A percentile compares a stretch with the other conserved stretches of the same genome.
These are phyloP conservation scores for Antennarius maculatus DNA, from an alignment of 2,797 vertebrate genomes.

Conservation along the genomic window DNA sequence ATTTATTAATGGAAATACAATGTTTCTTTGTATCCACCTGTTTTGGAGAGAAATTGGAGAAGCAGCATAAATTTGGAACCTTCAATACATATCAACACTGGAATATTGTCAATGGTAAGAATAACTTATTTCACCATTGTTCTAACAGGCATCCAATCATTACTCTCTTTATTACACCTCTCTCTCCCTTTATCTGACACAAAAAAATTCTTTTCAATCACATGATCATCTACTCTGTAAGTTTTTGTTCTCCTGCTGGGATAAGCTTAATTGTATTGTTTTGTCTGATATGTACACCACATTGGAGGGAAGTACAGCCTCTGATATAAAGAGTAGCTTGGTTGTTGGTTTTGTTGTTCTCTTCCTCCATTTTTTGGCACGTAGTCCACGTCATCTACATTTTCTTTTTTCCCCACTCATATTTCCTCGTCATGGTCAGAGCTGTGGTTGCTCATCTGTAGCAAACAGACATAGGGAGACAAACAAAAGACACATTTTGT, in stretches of 20 bases:
- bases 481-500: slow-evolving; percentile 56
- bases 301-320: slow-evolving; percentile 25
- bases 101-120: slow-evolving; percentile 27
- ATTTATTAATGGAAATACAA: not conserved
- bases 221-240: not conserved
- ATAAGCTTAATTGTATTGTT: slow-evolving; percentile 30
- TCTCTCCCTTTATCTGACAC: slow-evolving; percentile 5
- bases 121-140: slow-evolving; percentile 29
- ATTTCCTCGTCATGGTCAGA: slow-evolving; percentile 81
- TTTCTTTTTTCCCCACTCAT: slow-evolving; percentile 62
- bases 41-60: not conserved
- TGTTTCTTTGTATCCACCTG: not conserved
- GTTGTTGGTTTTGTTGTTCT: slow-evolving; percentile 45
- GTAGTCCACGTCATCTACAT: slow-evolving; percentile 45
- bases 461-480: slow-evolving; percentile 37
- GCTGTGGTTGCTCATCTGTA: slow-evolving; percentile 81
- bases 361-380: slow-evolving; percentile 74
- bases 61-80: slow-evolving; percentile 4
- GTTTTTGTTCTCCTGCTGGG: slow-evolving; percentile 25
- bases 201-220: slow-evolving; percentile 7
- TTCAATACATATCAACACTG: slow-evolving; percentile 19
- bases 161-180: slow-evolving; percentile 16
- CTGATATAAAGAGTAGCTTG: slow-evolving; percentile 36
- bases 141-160: slow-evolving; percentile 41
- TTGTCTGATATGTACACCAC: slow-evolving; percentile 53